Conservation (phyloP, 2,113 vertebrate genomes). For the Catharus fuscescens region DNA sequence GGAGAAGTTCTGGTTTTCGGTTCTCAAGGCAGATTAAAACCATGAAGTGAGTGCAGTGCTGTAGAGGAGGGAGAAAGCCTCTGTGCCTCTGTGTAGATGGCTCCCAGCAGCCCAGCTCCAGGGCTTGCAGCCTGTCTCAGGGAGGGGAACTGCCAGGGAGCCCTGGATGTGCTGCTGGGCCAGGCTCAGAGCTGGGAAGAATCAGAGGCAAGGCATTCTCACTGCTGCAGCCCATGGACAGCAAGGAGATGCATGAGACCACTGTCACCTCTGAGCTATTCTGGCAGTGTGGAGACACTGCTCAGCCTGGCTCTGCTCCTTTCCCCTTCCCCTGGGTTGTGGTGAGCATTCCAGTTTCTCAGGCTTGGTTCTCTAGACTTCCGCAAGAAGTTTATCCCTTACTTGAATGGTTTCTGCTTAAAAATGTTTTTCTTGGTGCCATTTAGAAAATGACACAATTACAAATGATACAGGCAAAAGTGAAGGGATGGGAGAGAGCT, state of each 20-base stretch:
- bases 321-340: background rate
- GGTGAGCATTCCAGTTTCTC: background rate
- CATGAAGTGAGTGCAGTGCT: background rate
- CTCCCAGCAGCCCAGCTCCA: background rate
- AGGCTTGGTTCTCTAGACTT: background rate
- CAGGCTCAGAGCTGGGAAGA: background rate
- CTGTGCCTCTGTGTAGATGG: background rate
- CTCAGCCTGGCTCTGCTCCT: background rate
- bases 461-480: background rate
- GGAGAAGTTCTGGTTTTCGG: background rate
- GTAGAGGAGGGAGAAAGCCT: background rate
- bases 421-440: conserved; percentile 27
- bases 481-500: background rate
- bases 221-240: background rate
- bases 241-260: accelerated
- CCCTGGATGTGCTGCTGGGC: background rate
- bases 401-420: background rate
- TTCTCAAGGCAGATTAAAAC: background rate
- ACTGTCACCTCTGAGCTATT: background rate
- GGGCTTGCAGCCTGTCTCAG: background rate
- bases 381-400: background rate
- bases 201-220: background rate
- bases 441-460: conserved; percentile 5
- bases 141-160: background rate
- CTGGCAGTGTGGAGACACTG: background rate